These are phyloP conservation scores for Heterodera schachtii DNA, from an alignment of 1,140 invertebrate genomes.

Conservation along the genomic window DNA sequence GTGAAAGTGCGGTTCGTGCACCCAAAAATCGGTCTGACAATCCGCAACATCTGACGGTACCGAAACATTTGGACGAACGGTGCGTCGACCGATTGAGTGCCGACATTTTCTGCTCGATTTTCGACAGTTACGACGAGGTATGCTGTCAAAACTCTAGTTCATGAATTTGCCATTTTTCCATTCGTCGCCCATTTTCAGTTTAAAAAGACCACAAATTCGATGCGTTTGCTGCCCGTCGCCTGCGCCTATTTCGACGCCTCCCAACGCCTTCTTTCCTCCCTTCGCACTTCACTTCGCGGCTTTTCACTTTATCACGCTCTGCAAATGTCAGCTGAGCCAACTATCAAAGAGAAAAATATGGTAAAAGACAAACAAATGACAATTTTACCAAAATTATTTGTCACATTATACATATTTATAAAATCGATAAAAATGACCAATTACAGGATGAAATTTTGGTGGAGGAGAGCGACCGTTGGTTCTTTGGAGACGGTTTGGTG, in stretches of 20 bases:
- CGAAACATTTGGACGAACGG: conserved; percentile 10
- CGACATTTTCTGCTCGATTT: conserved; percentile 3
- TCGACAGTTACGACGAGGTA: conserved; percentile 30
- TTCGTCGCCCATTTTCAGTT: conserved; percentile 25
- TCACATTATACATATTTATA: not conserved
- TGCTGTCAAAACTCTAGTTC: not conserved
- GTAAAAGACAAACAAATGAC: no score
- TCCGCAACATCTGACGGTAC: not conserved
- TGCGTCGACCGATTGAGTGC: not conserved
- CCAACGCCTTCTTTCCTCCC: conserved; percentile 18
- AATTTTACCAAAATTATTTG: no score
- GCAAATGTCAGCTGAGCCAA: not conserved
- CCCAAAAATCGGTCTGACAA: not conserved
- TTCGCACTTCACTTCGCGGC: conserved; percentile 5
- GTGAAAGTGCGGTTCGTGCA: no score
- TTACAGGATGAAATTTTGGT: not conserved
- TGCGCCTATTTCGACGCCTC: conserved; percentile 34
- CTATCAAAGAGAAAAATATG: no score
- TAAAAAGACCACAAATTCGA: conserved; percentile 16
- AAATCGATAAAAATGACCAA: no score
- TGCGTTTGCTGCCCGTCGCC: conserved; percentile 28
- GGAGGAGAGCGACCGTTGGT: not conserved
- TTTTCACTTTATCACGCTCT: not conserved
- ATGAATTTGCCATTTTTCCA: not conserved
- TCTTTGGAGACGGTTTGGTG: not conserved